Evolutionary conservation across 2,888 invertebrate genomes (phyloP), one percentile per base, ranked within the genome.

Genomic region (Chrysolina haemoptera): DNA sequence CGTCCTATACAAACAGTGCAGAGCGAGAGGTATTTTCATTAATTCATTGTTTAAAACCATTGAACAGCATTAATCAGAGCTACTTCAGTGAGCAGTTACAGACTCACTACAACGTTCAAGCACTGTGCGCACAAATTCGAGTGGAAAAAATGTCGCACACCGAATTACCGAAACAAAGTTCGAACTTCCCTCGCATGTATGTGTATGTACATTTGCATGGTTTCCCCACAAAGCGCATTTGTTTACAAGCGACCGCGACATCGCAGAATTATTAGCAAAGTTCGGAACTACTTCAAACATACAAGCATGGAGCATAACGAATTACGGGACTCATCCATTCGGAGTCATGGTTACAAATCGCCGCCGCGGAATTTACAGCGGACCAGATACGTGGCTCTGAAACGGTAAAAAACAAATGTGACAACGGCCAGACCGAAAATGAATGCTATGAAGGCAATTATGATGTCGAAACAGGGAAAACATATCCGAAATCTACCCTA

Each of bases 261-360:
- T 70, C 64, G 62, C 70, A 43, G 65, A 70, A 62, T 73, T 73
- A 73, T 73, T 73, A 73, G 70, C 66, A 73, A 73, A 73, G 73
- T 73, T 73, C 62, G 27, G 62, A 73, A 73, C 73, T 66, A 62
- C 66, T 73, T 66, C 73, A 66, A 70, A 70, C 70, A 53, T 40
- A 70, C 70, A 18, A 70, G 62, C 68, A 62, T 62, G 35, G 18
- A 69, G 68, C 72, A 55, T 69, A 69, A 65, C 65, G 69, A 69
- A 66, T 64, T 62, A 73, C 65, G 69, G 68, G 41, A 73, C 62
- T 69, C 65, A 48, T 73, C 68, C 40, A 65, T 69, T 73, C 62
- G 66, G 68, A 72, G 62, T 53, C 68, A 68, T 50, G 66, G 66
- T 70, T 68, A 55, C 68, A 59, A 46, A 73, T 68, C 66, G 66